These are phyloP conservation scores for Meloidogyne floridensis DNA, from an alignment of 1,140 invertebrate species.

Conservation along the genomic window DNA sequence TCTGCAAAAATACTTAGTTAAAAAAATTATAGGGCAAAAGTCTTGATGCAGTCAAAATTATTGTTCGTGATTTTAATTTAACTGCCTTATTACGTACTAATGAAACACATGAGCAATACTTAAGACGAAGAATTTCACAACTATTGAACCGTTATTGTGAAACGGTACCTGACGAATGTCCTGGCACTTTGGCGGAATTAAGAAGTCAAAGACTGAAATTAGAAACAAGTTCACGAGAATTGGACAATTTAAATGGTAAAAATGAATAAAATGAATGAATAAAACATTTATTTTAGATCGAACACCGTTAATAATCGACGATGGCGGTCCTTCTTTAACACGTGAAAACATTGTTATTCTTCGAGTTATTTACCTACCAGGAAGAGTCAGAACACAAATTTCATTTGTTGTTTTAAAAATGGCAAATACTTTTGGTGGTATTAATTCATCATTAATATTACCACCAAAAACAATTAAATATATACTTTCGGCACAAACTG, in stretches of 20 bases:
- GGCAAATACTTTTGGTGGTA: constrained; percentile 13
- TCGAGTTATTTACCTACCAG: constrained; percentile 42
- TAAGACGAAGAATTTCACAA: constrained; percentile 60
- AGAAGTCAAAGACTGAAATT: background rate
- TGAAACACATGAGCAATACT: constrained; percentile 64
- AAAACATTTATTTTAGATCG: constrained; percentile 10
- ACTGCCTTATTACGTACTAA: constrained; percentile 55
- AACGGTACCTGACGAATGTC: constrained; percentile 59
- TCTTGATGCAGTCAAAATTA: constrained; percentile 55
- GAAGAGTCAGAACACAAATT: constrained; percentile 47
- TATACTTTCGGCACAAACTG: constrained; percentile 56
- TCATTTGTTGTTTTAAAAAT: constrained; percentile 54
- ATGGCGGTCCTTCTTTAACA: constrained; percentile 53
- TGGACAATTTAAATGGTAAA: background rate
- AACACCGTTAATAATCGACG: constrained; percentile 33
- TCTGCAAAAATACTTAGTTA: no score
- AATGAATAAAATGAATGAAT: constrained; percentile 15
- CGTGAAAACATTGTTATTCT: constrained; percentile 62
- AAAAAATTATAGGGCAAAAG: constrained; percentile 45
- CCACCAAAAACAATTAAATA: constrained; percentile 53
- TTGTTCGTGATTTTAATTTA: constrained; percentile 58
- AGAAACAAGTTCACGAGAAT: constrained; percentile 12
- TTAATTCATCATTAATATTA: constrained; percentile 25
- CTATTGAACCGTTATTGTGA: constrained; percentile 61
- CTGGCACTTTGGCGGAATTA: constrained; percentile 39